Base-by-base conservation (phyloP, 2,113 vertebrate species). In the Chionodraco myersi region DNA sequence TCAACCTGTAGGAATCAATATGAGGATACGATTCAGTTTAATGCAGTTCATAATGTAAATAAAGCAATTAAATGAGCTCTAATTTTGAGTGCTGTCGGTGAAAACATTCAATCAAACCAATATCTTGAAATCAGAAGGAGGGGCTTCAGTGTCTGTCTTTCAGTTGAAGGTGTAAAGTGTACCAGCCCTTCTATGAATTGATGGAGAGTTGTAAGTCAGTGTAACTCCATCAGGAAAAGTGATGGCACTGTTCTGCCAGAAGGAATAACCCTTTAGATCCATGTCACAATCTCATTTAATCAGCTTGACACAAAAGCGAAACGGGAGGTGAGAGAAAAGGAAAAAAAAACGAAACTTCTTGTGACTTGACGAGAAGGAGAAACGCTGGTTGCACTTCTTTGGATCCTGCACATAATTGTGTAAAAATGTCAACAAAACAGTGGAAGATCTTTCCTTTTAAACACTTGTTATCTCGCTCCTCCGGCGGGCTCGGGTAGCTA, bases 341-440 rank as follows among this genome's bases (percentile, higher is more conserved):
- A 36, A 26, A 30, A 54, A 79, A 79, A 80, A 84, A 53, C 11
- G 54, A 87, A 91, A 91, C 90, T 90, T 93, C 77, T 86, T 77
- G 68, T 76, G 84, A 89, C 73, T 90, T 84, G 81, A 74, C 64
- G 60, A 65, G 83, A 86, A 77, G 62, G 63, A 86, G 82, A 83
- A 85, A 78, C n/a, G 80, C 79, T 15, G 63, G 74, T 78, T 80
- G 82, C 86, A 47, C 68, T 76, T 82, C 76, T 87, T 89, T 80
- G 86, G 67, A 88, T 89, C 79, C 72, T 75, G 77, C 80, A 82
- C 70, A 88, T 91, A 93, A 93, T 92, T 90, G 94, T 92, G 92
- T 89, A 91, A 92, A 95, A 94, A 94, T 94, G 93, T 95, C 94
- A 94, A 83, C 71, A 83, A 86, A 90, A 92, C 89, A 87, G 86